Conservation (phyloP, 1,140 invertebrate species). For the Nautilus pompilius region DNA sequence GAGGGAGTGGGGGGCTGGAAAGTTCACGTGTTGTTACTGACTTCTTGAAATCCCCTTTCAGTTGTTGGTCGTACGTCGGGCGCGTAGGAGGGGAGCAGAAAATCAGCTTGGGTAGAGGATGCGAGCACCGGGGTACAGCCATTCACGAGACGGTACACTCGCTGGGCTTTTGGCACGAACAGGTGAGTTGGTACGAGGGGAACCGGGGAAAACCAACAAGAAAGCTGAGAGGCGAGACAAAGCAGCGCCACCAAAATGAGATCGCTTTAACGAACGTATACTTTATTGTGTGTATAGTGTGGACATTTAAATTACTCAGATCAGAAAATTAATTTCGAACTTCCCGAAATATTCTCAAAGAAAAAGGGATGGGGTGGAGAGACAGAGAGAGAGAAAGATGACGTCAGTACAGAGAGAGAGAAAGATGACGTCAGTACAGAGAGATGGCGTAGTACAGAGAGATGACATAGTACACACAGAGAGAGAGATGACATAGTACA, state of each 20-base stretch:
- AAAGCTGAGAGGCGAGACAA: too few species aligned
- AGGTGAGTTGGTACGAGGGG: too few species aligned
- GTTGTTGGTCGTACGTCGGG: slow-evolving; percentile 80
- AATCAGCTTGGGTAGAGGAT: slow-evolving; percentile 59
- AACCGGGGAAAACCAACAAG: too few species aligned
- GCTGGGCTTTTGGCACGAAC: slow-evolving; percentile 54
- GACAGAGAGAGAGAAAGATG: not conserved
- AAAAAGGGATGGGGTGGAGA: not conserved
- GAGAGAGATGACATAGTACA: not conserved
- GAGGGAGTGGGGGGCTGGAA: not conserved
- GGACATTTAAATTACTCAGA: too few species aligned
- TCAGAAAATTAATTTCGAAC: too few species aligned
- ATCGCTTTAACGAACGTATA: too few species aligned
- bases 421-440: not conserved
- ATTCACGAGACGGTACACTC: slow-evolving; percentile 44
- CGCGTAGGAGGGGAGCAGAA: slow-evolving; percentile 69
- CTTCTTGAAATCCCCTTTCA: slow-evolving; percentile 40
- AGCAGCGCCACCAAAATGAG: too few species aligned
- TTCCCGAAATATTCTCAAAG: too few species aligned
- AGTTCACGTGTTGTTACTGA: not conserved
- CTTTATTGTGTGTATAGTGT: too few species aligned
- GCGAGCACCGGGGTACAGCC: slow-evolving; percentile 31
- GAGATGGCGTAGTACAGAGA: not conserved
- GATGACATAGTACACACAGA: not conserved
- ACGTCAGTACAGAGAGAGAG: not conserved